phyloP scores from a whole-genome alignment of 1,140 invertebrate genomes.

The Danaus melanippus region DNA sequence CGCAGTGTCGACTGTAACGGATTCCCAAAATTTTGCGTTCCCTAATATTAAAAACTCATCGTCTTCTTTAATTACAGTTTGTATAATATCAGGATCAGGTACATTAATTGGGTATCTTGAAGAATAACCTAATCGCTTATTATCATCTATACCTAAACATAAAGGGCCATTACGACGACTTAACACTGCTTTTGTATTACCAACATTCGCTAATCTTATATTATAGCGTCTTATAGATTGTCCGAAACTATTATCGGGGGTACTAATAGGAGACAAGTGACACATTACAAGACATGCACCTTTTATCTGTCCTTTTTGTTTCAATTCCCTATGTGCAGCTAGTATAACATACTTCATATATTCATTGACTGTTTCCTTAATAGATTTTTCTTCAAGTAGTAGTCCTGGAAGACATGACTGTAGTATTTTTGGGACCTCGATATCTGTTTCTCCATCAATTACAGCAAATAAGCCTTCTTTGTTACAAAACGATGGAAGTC shows the following conservation, averaged over 20 bases:
- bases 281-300: slow-evolving; percentile 81
- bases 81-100: slow-evolving; percentile 82
- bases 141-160: slow-evolving; percentile 72
- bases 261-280: slow-evolving; percentile 76
- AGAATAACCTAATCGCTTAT: slow-evolving; percentile 76
- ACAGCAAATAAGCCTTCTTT: slow-evolving; percentile 86
- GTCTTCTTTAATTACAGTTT: slow-evolving; percentile 82
- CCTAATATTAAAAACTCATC: slow-evolving; percentile 87
- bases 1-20: slow-evolving; percentile 81
- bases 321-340: slow-evolving; percentile 82
- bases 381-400: slow-evolving; percentile 82
- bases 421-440: slow-evolving; percentile 77
- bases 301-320: slow-evolving; percentile 79
- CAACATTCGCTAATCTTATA: slow-evolving; percentile 81
- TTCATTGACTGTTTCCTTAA: slow-evolving; percentile 83
- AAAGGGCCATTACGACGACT: slow-evolving; percentile 77
- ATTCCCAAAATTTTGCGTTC: slow-evolving; percentile 85
- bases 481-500: slow-evolving; percentile 83
- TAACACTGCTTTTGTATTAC: slow-evolving; percentile 80
- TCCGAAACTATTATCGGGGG: slow-evolving; percentile 66
- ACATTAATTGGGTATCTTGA: slow-evolving; percentile 77
- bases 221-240: slow-evolving; percentile 71
- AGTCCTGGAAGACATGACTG: slow-evolving; percentile 83
- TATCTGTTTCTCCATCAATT: slow-evolving; percentile 84
- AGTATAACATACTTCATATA: slow-evolving; percentile 89